A percentile compares a stretch with the other conserved stretches of the same genome.
Conservation (phyloP, 2,113 vertebrate species). For the Trichechus manatus region DNA sequence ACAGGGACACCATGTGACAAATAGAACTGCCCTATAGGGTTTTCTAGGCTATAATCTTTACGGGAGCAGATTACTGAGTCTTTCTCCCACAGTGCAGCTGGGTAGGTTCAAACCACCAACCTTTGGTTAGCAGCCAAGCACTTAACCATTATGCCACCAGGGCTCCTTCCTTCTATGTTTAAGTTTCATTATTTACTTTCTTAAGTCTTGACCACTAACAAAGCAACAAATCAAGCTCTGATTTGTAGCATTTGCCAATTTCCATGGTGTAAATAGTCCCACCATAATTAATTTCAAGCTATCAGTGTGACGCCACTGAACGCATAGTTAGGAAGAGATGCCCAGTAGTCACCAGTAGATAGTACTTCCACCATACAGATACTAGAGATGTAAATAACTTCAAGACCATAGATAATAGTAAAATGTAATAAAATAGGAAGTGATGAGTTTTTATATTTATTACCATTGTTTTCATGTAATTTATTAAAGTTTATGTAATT, state of each 20-base stretch:
- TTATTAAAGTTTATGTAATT: neutral
- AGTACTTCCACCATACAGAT: neutral
- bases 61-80: neutral
- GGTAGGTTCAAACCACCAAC: neutral
- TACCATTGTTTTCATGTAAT: neutral
- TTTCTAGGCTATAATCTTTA: neutral
- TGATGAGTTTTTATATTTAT: neutral
- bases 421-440: neutral
- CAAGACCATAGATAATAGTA: neutral
- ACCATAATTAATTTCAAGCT: neutral
- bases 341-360: accelerated
- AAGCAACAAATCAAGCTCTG: neutral
- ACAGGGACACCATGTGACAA: neutral
- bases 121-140: neutral
- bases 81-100: neutral
- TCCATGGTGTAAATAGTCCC: neutral
- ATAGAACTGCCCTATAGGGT: neutral
- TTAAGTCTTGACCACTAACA: neutral
- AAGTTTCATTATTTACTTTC: neutral
- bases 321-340: neutral
- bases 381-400: too few species aligned
- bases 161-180: neutral
- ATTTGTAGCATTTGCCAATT: neutral
- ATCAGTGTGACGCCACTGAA: neutral
- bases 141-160: neutral